Percentiles rank a stretch among this genome's conserved stretches.
Conservation (phyloP, 2,113 vertebrate genomes). For the Zapus hudsonius region DNA sequence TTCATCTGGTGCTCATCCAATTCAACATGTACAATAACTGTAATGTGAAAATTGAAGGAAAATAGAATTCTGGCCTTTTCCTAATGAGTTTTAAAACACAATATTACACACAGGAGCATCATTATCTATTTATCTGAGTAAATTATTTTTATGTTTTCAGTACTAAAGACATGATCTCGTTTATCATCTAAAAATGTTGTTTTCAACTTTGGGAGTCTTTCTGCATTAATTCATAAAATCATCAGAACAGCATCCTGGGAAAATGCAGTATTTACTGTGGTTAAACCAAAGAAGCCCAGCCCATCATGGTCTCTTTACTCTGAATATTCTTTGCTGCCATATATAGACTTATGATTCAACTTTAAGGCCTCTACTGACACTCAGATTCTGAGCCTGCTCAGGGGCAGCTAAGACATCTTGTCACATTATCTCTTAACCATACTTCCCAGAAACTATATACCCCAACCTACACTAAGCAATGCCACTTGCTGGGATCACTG, state of each 20-base stretch:
- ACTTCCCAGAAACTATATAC: neutral
- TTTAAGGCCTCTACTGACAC: neutral
- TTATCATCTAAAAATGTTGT: neutral
- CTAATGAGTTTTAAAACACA: conserved; percentile 1
- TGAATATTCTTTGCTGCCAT: neutral
- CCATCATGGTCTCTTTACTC: neutral
- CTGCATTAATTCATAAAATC: neutral
- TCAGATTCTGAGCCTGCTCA: neutral
- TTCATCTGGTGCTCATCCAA: neutral
- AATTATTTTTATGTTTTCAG: neutral
- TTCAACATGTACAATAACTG: neutral
- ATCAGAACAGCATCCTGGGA: neutral
- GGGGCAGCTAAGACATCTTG: neutral
- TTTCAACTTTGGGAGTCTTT: neutral
- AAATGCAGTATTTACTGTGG: neutral
- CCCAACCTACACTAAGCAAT: neutral
- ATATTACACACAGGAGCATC: neutral
- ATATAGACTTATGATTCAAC: neutral
- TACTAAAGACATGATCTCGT: neutral
- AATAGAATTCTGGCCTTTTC: neutral
- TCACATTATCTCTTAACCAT: neutral
- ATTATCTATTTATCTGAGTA: neutral
- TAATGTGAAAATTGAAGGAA: neutral
- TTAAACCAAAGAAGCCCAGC: neutral
- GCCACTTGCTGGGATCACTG: neutral